These are phyloP conservation scores for Phania funesta DNA, from an alignment of 2,888 invertebrate genomes.

Conservation along the genomic window DNA sequence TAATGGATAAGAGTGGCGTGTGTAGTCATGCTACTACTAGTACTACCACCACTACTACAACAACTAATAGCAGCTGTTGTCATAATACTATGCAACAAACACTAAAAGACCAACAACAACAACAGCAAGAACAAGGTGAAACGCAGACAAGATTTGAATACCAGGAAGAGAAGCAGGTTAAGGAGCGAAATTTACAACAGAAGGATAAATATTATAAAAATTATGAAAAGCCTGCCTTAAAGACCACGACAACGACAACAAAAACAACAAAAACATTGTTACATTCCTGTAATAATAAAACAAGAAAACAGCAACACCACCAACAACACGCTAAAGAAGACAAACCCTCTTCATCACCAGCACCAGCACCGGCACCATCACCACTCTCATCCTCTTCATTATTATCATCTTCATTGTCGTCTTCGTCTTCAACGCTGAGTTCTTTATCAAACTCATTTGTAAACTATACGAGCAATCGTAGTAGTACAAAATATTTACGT, in stretches of 20 bases:
- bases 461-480: slow-evolving; percentile 63
- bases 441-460: slow-evolving; percentile 53
- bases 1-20: slow-evolving; percentile 12
- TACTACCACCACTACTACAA: not conserved
- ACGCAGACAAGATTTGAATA: slow-evolving; percentile 33
- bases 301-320: slow-evolving; percentile 38
- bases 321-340: slow-evolving; percentile 45
- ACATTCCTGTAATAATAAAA: slow-evolving; percentile 49
- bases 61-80: slow-evolving; percentile 57
- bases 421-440: slow-evolving; percentile 20
- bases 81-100: slow-evolving; percentile 54
- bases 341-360: slow-evolving; percentile 33
- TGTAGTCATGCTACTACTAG: not conserved
- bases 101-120: slow-evolving; percentile 4
- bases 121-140: slow-evolving; percentile 49
- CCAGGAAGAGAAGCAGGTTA: slow-evolving; percentile 50
- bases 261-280: not conserved
- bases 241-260: slow-evolving; percentile 58
- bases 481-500: slow-evolving; percentile 66
- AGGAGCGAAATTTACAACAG: slow-evolving; percentile 53
- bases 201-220: slow-evolving; percentile 60
- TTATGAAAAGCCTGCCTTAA: slow-evolving; percentile 65
- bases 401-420: slow-evolving; percentile 18
- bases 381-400: slow-evolving; percentile 17
- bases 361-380: not conserved